A percentile compares a stretch with the other conserved stretches of the same genome.
phyloP scores from a whole-genome alignment of 2,113 vertebrate genomes.

The Podarcis muralis region DNA sequence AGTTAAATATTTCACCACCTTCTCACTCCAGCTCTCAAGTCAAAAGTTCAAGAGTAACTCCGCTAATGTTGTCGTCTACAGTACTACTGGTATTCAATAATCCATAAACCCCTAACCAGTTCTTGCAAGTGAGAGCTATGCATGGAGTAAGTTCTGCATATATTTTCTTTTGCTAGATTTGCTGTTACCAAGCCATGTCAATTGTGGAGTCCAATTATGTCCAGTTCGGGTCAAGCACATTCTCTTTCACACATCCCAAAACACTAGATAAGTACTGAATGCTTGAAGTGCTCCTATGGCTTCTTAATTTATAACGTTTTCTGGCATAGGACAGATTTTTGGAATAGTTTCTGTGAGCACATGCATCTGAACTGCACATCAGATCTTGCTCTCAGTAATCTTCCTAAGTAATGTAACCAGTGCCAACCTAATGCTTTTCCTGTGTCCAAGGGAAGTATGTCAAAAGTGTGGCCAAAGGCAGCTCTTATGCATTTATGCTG shows the following conservation, averaged over 20 bases:
- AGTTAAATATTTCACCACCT: not conserved
- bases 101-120: no score
- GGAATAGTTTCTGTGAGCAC: not conserved
- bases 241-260: not conserved
- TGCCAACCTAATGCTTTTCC: not conserved
- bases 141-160: not conserved
- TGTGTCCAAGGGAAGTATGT: not conserved
- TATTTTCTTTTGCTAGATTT: not conserved
- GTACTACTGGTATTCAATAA: not conserved
- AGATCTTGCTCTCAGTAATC: not conserved
- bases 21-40: accelerated
- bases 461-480: not conserved
- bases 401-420: not conserved
- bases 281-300: not conserved
- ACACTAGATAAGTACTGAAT: not conserved
- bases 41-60: not conserved
- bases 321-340: not conserved
- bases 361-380: not conserved
- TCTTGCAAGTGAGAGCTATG: no score
- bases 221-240: not conserved
- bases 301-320: not conserved
- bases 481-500: not conserved
- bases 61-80: not conserved
- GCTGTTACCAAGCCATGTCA: not conserved
- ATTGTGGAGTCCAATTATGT: not conserved